Evolutionary conservation across 2,113 vertebrate species (phyloP).

Genomic region (Rissa tridactyla): DNA sequence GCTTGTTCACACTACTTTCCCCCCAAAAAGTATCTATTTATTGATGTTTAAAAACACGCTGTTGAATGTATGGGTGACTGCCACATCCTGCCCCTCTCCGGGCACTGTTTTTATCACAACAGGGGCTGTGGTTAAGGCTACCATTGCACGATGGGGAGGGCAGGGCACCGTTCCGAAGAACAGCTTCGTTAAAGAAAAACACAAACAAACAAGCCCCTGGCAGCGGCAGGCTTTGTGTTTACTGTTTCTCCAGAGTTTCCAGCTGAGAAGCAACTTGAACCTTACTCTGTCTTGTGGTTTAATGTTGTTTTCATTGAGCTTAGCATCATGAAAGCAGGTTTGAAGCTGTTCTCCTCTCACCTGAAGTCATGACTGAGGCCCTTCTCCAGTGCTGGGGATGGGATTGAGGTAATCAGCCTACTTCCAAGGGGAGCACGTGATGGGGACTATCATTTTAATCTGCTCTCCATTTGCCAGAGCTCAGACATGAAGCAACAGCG

Average conservation of each 20-base stretch:
- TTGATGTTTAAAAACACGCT: neutral
- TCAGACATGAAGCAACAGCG: neutral
- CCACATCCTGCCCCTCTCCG: neutral
- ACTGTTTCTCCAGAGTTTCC: conserved; percentile 7
- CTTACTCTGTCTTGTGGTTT: conserved; percentile 16
- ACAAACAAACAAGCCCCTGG: conserved; percentile 18
- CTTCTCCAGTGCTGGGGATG: neutral
- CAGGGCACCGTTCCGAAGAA: neutral
- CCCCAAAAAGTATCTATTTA: neutral
- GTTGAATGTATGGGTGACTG: neutral
- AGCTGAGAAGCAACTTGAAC: conserved; percentile 26
- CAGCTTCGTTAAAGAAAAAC: neutral
- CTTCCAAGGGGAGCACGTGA: neutral
- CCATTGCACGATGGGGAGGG: neutral
- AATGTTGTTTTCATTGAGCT: conserved; percentile 19
- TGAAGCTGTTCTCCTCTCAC: conserved; percentile 1
- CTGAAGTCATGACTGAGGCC: neutral
- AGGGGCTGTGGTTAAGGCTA: neutral
- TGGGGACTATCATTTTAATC: neutral
- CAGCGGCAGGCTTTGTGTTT: neutral
- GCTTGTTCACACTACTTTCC: neutral
- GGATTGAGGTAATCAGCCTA: neutral
- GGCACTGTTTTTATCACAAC: neutral
- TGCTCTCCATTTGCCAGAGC: neutral
- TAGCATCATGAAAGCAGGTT: conserved; percentile 25